Evolutionary conservation across 2,888 invertebrate genomes (phyloP), one percentile per base, ranked within the genome.

Genomic region (Odontothrips loti): DNA sequence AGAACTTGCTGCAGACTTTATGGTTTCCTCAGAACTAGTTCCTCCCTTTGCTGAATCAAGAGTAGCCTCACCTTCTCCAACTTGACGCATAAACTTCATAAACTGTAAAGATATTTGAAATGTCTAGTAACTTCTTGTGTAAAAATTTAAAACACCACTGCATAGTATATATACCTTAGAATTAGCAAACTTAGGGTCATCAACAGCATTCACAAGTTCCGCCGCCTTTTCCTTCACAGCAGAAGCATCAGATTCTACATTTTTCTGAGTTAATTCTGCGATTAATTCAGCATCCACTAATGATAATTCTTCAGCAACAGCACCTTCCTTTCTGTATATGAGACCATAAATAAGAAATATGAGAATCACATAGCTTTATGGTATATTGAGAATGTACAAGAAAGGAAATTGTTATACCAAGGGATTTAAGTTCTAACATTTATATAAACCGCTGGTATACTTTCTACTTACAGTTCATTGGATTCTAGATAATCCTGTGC

Each of bases 61-160:
- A 82, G 90, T 89, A 80, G 90, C 87, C 83, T 93, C 92, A 78
- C 92, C 92, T 85, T 92, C 91, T 86, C 92, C 92, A 82, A 94
- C 91, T 88, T 92, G 92, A 85, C 92, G 91, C 92, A 96, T 95
- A 86, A 95, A 95, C 85, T 92, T 93, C 93, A 95, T 93, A 86
- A 96, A 95, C 90, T 95, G 90, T 79, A 86, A 85, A 82, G 81
- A 79, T 80, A 80, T 81, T 80, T 79, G 29, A 81, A 29, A 34
- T 4, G 29, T 0, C 9, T 47, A 43, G 43, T 48, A 34, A 47
- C 0, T 27, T 3, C 20, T 6, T 51, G 48, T 47, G 6, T 51
- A 51, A 51, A 51, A 51, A 51, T 2, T 51, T 51, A 51, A 51
- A 51, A 51, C 48, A 17, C 20, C 12, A 51, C 51, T 6, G 6